Conservation (phyloP, 2,113 vertebrate species). For the Peromyscus californicus region DNA sequence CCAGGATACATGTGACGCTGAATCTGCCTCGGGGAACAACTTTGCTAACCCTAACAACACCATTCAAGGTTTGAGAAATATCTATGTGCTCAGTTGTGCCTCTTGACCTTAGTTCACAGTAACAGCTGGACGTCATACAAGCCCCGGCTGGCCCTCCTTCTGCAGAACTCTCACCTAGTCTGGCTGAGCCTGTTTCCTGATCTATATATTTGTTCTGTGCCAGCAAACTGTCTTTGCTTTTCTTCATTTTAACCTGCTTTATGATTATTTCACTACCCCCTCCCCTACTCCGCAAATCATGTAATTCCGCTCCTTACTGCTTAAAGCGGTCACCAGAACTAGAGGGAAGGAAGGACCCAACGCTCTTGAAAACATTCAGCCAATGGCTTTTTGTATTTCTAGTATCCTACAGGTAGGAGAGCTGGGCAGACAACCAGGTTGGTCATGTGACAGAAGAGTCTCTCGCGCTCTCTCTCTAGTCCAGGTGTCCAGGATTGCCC, state of each 20-base stretch:
- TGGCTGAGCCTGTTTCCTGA: background rate
- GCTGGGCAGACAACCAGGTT: background rate
- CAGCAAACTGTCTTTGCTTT: background rate
- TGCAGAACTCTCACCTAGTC: background rate
- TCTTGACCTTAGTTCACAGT: background rate
- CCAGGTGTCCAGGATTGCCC: too few relatives aligned
- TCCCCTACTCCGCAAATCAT: background rate
- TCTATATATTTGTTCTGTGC: background rate
- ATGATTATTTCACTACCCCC: background rate
- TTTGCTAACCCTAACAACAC: background rate
- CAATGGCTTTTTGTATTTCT: background rate
- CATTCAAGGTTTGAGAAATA: background rate
- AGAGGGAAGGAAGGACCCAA: background rate
- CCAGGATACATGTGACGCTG: rapidly evolving
- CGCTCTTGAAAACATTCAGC: background rate
- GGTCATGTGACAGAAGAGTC: background rate
- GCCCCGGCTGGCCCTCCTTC: background rate
- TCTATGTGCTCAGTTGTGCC: too few relatives aligned
- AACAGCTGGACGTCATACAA: background rate
- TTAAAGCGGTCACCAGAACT: background rate
- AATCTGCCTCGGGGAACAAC: background rate
- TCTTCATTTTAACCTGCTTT: background rate
- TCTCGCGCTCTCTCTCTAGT: background rate
- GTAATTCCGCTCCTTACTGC: background rate
- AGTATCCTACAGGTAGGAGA: background rate